Conservation (phyloP, 2,113 vertebrate species). For the Sterna hirundo region DNA sequence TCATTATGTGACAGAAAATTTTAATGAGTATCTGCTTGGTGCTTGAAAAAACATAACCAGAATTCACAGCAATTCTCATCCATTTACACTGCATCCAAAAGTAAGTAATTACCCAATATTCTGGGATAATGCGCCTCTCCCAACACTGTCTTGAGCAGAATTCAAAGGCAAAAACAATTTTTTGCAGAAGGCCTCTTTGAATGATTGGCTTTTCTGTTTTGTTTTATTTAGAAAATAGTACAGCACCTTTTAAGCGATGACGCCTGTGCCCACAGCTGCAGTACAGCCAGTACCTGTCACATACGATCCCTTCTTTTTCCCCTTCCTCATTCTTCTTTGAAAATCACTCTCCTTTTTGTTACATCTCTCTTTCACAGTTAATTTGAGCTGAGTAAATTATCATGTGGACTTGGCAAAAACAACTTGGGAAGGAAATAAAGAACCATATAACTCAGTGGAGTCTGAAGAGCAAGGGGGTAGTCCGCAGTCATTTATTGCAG, state of each 20-base stretch:
- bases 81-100: neutral
- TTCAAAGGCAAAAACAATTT: neutral
- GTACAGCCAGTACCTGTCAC: neutral
- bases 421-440: neutral
- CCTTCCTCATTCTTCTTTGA: neutral
- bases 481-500: neutral
- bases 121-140: neutral
- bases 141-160: neutral
- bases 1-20: neutral
- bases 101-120: neutral
- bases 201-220: neutral
- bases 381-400: neutral
- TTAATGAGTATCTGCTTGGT: neutral
- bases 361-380: neutral
- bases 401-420: neutral
- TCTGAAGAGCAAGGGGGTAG: neutral
- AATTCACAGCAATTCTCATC: neutral
- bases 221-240: neutral
- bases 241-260: neutral
- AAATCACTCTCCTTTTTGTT: neutral
- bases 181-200: neutral
- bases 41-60: neutral
- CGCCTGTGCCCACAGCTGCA: neutral
- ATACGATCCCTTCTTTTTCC: neutral
- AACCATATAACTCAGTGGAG: neutral